Evolutionary conservation across 2,888 invertebrate species (phyloP).

Genomic region (Fabriciana adippe): DNA sequence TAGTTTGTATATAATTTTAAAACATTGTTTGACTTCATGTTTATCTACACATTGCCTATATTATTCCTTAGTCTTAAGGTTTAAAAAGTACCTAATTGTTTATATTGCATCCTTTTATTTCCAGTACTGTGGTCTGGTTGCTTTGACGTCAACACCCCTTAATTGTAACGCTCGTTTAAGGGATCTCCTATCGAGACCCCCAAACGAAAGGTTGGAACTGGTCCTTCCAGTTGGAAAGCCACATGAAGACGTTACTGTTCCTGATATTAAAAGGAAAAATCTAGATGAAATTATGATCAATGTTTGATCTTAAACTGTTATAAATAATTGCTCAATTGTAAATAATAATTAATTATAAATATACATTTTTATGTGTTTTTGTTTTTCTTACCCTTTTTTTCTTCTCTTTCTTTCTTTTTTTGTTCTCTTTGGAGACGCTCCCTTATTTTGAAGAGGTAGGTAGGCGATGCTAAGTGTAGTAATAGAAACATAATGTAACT

Average conservation of each 20-base stretch:
- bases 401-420: too few relatives aligned
- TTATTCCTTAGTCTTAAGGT: too few relatives aligned
- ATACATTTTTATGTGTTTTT: not conserved
- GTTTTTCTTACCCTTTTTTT: too few relatives aligned
- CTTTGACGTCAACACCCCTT: conserved; percentile 94
- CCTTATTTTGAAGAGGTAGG: not conserved
- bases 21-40: too few relatives aligned
- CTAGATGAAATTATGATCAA: conserved; percentile 88
- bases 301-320: conserved; percentile 48
- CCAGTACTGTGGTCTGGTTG: conserved; percentile 92
- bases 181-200: conserved; percentile 87
- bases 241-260: conserved; percentile 88
- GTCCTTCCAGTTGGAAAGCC: conserved; percentile 94
- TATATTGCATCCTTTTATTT: conserved; percentile 42
- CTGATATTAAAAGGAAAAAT: conserved; percentile 87
- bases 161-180: conserved; percentile 93
- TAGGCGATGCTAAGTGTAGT: too few relatives aligned
- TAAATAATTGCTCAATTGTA: conserved; percentile 22
- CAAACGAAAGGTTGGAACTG: conserved; percentile 90
- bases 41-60: too few relatives aligned
- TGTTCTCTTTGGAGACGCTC: too few relatives aligned
- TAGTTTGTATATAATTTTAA: too few relatives aligned
- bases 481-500: too few relatives aligned
- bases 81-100: too few relatives aligned
- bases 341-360: conserved; percentile 2